Base-by-base conservation (phyloP, 2,113 vertebrate genomes). In the human (Homo sapiens) region DNA sequence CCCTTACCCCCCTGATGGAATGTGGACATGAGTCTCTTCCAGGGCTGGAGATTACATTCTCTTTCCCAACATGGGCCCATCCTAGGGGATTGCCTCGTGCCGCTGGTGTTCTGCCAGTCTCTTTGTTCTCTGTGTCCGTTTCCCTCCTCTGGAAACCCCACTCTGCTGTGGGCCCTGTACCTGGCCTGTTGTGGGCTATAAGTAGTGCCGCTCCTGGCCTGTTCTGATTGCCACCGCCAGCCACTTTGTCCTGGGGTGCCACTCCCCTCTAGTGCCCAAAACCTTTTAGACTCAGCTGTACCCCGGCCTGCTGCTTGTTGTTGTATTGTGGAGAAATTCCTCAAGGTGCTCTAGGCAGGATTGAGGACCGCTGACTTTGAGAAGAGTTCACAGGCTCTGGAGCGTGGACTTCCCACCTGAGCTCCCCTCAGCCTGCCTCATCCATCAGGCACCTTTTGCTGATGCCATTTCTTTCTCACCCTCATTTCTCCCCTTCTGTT, bases 381-480 rank as follows among this genome's bases (percentile, higher is more conserved):
- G 75, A 72, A 95, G 66, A 57, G 32, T 40, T 73, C 3, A 12
- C 38, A 17, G 20, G 23, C 68, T 64, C 73, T 79, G 61, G 38
- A 78, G 55, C 6, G 1, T 43, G 22, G 23, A 11, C 64, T 25
- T 84, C 23, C 40, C 2, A 1, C 48, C 61, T 30, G 0, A 48
- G 20, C 32, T 43, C 6, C n/a, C 2, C 40, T 8, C 40, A 3
- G 6, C 48, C 16, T 3, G 0, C 6, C 48, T 9, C 38, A 2
- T n/a, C 64, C 3, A 5, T n/a, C 68, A 38, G 59, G 12, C 4
- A 7, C n/a, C 43, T 66, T 57, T 43, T 32, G 43, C n/a, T 40
- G 85, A 40, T 4, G 4, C 45, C 48, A 16, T 80, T 75, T 50
- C 17, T 81, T 75, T 38, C n/a, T 61, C 7, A 20, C n/a, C 61